These are phyloP conservation scores for Pocillopora grandis DNA, from an alignment of 92 coral and sea anemone species.

Conservation along the genomic window DNA sequence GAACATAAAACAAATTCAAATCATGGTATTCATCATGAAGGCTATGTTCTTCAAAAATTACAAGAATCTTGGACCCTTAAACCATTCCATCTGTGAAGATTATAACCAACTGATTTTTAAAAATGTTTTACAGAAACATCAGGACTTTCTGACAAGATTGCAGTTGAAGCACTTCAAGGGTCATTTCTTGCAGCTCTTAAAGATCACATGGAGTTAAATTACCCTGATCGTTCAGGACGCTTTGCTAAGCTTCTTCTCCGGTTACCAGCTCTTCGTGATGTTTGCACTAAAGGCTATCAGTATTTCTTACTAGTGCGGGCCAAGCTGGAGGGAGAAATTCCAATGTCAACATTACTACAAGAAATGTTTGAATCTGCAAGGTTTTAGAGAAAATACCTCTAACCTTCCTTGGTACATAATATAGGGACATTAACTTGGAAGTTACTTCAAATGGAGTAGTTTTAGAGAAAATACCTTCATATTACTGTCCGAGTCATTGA, in stretches of 20 bases:
- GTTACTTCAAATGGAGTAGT: neutral
- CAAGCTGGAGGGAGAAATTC: conserved; percentile 92
- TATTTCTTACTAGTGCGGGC: conserved; percentile 87
- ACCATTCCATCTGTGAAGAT: too few species aligned
- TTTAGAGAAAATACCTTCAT: too few species aligned
- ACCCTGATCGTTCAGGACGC: conserved; percentile 83
- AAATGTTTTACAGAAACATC: conserved; percentile 65
- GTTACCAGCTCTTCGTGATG: conserved; percentile 93
- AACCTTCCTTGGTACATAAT: too few species aligned
- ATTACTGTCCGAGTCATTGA: too few species aligned
- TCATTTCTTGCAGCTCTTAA: conserved; percentile 82
- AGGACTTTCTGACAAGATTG: conserved; percentile 65
- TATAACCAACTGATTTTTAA: too few species aligned
- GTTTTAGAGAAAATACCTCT: neutral
- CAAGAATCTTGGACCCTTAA: too few species aligned
- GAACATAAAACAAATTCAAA: too few species aligned
- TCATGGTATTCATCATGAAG: too few species aligned
- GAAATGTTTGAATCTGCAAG: conserved; percentile 97
- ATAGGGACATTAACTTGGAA: neutral
- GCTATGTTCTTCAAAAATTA: too few species aligned
- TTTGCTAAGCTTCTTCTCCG: conserved; percentile 92
- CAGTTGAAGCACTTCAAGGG: conserved; percentile 74
- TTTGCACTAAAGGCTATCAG: conserved; percentile 92
- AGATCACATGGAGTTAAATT: conserved; percentile 74
- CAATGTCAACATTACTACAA: conserved; percentile 89